phyloP scores from a whole-genome alignment of 1,140 invertebrate genomes.

The Caenorhabditis briggsae region DNA sequence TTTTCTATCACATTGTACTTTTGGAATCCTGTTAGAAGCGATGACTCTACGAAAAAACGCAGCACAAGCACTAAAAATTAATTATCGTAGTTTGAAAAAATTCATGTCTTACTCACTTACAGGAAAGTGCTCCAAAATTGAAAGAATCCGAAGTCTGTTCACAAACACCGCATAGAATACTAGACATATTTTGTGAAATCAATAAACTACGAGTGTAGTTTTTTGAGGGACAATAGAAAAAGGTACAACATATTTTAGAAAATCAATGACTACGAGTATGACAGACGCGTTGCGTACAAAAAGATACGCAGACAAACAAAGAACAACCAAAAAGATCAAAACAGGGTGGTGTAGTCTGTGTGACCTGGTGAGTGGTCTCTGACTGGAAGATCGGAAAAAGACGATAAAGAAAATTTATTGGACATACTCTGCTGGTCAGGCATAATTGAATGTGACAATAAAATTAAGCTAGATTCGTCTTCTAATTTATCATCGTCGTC shows the following conservation, averaged over 20 bases:
- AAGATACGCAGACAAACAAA: constrained; percentile 16
- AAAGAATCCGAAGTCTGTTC: not conserved
- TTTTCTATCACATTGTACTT: not conserved
- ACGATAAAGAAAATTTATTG: not conserved
- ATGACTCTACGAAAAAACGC: not conserved
- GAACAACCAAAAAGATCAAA: not conserved
- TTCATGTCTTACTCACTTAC: not conserved
- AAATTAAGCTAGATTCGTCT: too few relatives aligned
- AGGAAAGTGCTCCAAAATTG: not conserved
- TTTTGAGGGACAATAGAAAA: not conserved
- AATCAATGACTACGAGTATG: constrained; percentile 1
- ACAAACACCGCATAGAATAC: constrained; percentile 1
- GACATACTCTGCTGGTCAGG: not conserved
- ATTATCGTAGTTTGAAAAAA: not conserved
- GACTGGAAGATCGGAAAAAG: not conserved
- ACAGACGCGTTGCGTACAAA: too few relatives aligned
- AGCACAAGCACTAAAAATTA: constrained; percentile 13
- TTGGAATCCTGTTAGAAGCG: not conserved
- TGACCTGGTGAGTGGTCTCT: not conserved
- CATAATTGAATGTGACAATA: not conserved
- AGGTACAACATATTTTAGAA: not conserved
- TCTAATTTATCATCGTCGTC: not conserved
- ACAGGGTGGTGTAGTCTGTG: not conserved
- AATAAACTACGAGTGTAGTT: not conserved
- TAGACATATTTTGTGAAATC: not conserved